A percentile compares a stretch with the other conserved stretches of the same genome.
Evolutionary conservation across 2,797 vertebrate species (phyloP).

Genomic region (Pseudomugil gertrudae): DNA sequence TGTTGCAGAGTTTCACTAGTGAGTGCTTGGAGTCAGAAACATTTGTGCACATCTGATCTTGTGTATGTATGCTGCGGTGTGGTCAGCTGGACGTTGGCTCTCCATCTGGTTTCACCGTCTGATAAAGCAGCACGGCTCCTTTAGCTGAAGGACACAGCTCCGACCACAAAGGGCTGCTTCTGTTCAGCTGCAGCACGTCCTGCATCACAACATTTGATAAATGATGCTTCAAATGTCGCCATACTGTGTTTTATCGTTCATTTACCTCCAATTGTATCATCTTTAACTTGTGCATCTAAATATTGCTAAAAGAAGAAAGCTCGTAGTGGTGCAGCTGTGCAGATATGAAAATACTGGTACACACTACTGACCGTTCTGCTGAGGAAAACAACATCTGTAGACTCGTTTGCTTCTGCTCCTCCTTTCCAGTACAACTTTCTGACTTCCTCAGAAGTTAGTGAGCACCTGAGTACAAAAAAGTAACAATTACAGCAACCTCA

Average conservation of each 20-base stretch:
- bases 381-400: slow-evolving; percentile 87
- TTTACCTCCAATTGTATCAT: no score
- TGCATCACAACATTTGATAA: slow-evolving; percentile 47
- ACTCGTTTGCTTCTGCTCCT: slow-evolving; percentile 89
- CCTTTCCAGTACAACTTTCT: slow-evolving; percentile 84
- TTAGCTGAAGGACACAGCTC: slow-evolving; percentile 92
- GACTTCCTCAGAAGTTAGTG: slow-evolving; percentile 85
- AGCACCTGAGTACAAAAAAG: slow-evolving; percentile 79
- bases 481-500: neutral
- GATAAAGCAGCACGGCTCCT: slow-evolving; percentile 88
- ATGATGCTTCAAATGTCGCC: neutral
- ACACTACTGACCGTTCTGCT: slow-evolving; percentile 73
- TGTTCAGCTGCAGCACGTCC: slow-evolving; percentile 81
- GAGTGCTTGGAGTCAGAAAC: slow-evolving; percentile 20
- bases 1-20: slow-evolving; percentile 13
- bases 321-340: neutral
- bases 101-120: slow-evolving; percentile 72
- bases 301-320: neutral
- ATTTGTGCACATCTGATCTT: neutral
- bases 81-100: slow-evolving; percentile 8
- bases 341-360: neutral
- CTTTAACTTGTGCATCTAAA: neutral
- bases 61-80: neutral
- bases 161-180: slow-evolving; percentile 79
- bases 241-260: no score